Conservation (phyloP, 2,888 invertebrate species). For the Trissolcus brochymenae region DNA sequence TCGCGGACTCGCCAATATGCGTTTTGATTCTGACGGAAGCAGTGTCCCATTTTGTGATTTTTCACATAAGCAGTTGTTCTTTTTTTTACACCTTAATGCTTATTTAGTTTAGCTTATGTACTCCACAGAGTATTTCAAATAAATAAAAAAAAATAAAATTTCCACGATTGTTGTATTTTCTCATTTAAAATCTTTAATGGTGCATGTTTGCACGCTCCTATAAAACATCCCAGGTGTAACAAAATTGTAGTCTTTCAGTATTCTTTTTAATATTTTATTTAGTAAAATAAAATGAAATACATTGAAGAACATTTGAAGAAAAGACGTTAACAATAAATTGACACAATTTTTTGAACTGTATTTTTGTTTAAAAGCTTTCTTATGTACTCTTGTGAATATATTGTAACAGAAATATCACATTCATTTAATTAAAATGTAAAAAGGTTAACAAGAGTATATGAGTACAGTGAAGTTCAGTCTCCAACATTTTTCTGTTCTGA, state of each 20-base stretch:
- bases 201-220: too few relatives aligned
- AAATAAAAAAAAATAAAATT: constrained; percentile 65
- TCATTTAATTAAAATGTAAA: neutral
- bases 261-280: neutral
- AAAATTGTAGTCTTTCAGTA: too few relatives aligned
- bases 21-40: constrained; percentile 67
- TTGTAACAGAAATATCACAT: neutral
- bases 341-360: neutral
- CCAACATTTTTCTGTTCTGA: constrained; percentile 2
- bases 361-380: neutral
- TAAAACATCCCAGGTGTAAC: too few relatives aligned
- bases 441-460: constrained; percentile 1
- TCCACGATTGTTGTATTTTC: too few relatives aligned
- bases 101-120: constrained; percentile 74
- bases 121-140: constrained; percentile 75
- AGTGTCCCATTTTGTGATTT: constrained; percentile 73
- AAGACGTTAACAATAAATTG: neutral
- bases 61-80: constrained; percentile 69
- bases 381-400: neutral
- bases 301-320: constrained; percentile 9
- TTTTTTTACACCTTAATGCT: constrained; percentile 74
- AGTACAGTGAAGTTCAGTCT: constrained; percentile 11
- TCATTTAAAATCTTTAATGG: too few relatives aligned
- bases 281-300: neutral
- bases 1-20: constrained; percentile 70